These are phyloP conservation scores for Halocynthia roretzi DNA, from an alignment of 23 tunicate genomes.

Conservation along the genomic window DNA sequence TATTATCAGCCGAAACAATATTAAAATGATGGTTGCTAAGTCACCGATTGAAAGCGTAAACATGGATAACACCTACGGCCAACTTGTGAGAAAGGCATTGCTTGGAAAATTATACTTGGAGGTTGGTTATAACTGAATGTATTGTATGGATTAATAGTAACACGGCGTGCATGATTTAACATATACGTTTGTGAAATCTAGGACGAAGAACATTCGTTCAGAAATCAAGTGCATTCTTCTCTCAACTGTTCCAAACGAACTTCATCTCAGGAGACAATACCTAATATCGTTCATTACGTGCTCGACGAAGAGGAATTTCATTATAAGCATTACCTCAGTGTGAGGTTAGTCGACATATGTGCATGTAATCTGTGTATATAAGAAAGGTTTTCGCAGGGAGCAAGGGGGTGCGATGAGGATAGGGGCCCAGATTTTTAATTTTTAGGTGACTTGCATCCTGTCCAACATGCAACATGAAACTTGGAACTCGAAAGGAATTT, in stretches of 20 bases:
- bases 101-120: conserved; percentile 2
- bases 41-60: neutral
- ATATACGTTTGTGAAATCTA: neutral
- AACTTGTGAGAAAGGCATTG: neutral
- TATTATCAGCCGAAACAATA: neutral
- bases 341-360: conserved; percentile 1
- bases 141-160: too few relatives aligned
- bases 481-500: too few relatives aligned
- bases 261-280: neutral
- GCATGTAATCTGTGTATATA: too few relatives aligned
- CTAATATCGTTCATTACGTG: conserved; percentile 24
- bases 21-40: neutral
- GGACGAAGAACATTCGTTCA: neutral
- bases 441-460: too few relatives aligned
- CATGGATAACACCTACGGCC: neutral
- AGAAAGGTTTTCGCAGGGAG: too few relatives aligned
- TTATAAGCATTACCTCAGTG: conserved; percentile 18
- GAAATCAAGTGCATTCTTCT: neutral
- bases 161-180: neutral
- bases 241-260: neutral
- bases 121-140: neutral
- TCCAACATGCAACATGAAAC: too few relatives aligned
- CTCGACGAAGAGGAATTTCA: neutral
- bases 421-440: too few relatives aligned
- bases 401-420: too few relatives aligned